A percentile compares a stretch with the other conserved stretches of the same genome.
These are phyloP conservation scores for Gymnocypris eckloni DNA, from an alignment of 2,797 vertebrate genomes.

Conservation along the genomic window DNA sequence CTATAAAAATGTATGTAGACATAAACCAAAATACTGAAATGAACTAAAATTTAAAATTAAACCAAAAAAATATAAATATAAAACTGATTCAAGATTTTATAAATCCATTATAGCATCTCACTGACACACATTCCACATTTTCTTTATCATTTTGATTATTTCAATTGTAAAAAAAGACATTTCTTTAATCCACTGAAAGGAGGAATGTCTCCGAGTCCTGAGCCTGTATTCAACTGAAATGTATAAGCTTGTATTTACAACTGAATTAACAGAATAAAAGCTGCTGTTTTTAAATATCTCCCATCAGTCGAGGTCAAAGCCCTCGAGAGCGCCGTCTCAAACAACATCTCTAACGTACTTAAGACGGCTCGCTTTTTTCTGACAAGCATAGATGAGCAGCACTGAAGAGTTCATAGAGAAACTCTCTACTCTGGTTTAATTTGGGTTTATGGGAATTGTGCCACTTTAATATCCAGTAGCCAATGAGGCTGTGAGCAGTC, in stretches of 20 bases:
- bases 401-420: conserved; percentile 46
- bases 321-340: conserved; percentile 56
- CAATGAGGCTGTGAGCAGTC: conserved; percentile 57
- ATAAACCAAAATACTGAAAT: not conserved
- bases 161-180: not conserved
- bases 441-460: conserved; percentile 59
- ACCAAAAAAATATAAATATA: not conserved
- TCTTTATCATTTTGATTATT: not conserved
- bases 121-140: not conserved
- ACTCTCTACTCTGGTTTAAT: conserved; percentile 58
- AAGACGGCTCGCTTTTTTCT: conserved; percentile 51
- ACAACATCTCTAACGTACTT: conserved; percentile 57
- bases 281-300: conserved; percentile 45
- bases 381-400: conserved; percentile 59
- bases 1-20: not conserved
- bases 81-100: not conserved
- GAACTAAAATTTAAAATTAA: not conserved
- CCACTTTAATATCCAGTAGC: conserved; percentile 60
- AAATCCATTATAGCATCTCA: not conserved
- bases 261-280: not conserved
- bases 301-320: conserved; percentile 58
- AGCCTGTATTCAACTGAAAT: not conserved
- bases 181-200: not conserved
- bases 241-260: not conserved
- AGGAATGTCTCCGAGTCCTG: not conserved